Evolutionary conservation across 1,140 invertebrate species (phyloP), one percentile per base, ranked within the genome.

Genomic region (Lucilia sericata): DNA sequence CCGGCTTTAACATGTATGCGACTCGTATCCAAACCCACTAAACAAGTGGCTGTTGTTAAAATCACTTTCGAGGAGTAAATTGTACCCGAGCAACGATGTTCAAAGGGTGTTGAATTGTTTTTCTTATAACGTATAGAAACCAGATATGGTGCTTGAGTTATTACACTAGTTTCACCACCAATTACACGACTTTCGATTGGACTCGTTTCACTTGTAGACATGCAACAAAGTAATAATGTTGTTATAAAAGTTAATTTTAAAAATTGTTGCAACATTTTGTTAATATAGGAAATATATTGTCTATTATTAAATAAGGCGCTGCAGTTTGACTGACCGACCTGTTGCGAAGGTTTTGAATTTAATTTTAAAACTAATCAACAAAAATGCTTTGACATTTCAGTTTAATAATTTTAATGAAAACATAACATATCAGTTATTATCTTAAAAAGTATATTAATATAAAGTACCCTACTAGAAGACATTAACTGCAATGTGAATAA

Each of bases 31-130:
- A 83, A 34, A 49, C 84, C 84, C 55, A 76, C 74, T 13, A 84
- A 51, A 82, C 94, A 95, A 87, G 94, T 94, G 14, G 91, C 94
- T 0, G 94, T 94, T 0, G 94, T 94, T 1, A 94, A 14, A 0
- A 94, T 89, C 86, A 89, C 92, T 10, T 91, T 84, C 2, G 86
- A n/a, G 2, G 86, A 86, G 21, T 94, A 91, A 82, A 94, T 92
- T 9, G 92, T 90, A 13, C 92, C 94, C 3, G 93, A 94, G 86
- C 94, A 94, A 30, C 82, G 81, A 55, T 85, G 84, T 17, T 25
- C 47, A 78, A 84, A 84, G n/a, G 84, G 60, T 34, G 78, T 51
- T 10, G 55, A 51, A 2, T 60, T 12, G 65, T 82, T 82, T 17
- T 51, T 78, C 19, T 83, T 83, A 36, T 88, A 84, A 51, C 89